Base-by-base conservation (phyloP, 2,797 vertebrate genomes). In the Hylomyscus alleni region DNA sequence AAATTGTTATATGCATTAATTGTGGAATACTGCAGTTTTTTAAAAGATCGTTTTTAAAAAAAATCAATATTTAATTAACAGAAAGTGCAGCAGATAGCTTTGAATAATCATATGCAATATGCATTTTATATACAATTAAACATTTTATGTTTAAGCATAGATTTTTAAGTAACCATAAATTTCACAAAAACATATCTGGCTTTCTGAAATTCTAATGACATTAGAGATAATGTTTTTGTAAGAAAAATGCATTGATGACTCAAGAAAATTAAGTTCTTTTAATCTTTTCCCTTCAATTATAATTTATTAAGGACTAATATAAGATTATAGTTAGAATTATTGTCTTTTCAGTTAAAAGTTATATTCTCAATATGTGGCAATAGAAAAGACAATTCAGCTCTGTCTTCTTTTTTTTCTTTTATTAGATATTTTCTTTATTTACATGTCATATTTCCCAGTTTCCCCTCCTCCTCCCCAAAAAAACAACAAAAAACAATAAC, bases 121-220 rank as follows among this genome's bases (percentile, higher is more conserved):
- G 2, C 0, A 81, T 92, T 87, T 82, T 83, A 87, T 62, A 56
- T 56, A 54, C 69, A 15, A 58, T 22, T 77, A n/a, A 44, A 60
- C 1, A 20, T 47, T 89, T 85, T 73, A 20, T 24, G 22, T 67
- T 69, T 78, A 81, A 92, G 17, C 19, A 56, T 8, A 65, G 13
- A 54, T 44, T 89, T 83, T 75, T 83, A 85, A 89, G 15, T 87
- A 29, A 75, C 11, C 47, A 34, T 88, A 90, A 75, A 87, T 81
- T 85, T 89, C 65, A 78, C 40, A 93, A 87, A 96, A 65, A 0
- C 2, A 14, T n/a, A n/a, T 47, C 8, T 11, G 83, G 4, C 22
- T 77, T 31, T 81, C 31, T 91, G 10, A 90, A 77, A 65, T 85
- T 84, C n/a, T 94, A 54, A 24, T 56, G 11, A 3, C 6, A 76